phyloP scores from a whole-genome alignment of 2,888 invertebrate genomes.

The Prenolepis imparis region DNA sequence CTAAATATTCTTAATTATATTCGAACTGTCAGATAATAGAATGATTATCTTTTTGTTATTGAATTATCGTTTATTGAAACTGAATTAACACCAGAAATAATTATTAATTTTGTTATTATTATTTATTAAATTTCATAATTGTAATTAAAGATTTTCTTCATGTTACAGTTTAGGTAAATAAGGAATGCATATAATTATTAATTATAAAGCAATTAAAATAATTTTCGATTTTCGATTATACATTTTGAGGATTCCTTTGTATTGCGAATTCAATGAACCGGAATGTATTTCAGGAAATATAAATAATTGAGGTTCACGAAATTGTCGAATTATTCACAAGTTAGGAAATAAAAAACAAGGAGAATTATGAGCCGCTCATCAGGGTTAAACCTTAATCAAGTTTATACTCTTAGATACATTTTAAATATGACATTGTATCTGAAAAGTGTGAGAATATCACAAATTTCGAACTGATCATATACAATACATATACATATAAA shows the following conservation, averaged over 20 bases:
- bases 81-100: neutral
- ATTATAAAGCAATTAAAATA: neutral
- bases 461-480: neutral
- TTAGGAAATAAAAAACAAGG: neutral
- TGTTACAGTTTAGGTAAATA: neutral
- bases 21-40: neutral
- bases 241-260: neutral
- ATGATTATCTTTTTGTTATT: neutral
- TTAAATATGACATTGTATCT: neutral
- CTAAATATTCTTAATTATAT: neutral
- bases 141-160: neutral
- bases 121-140: neutral
- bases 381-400: neutral
- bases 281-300: neutral
- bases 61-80: too few relatives aligned
- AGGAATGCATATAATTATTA: neutral
- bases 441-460: neutral
- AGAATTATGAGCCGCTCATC: neutral
- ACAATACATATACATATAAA: too few relatives aligned
- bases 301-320: neutral
- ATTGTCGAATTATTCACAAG: neutral
- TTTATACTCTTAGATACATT: neutral
- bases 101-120: neutral
- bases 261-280: neutral
- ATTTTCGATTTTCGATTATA: neutral